phyloP scores from a whole-genome alignment of 1,140 invertebrate species.

The Leucophenga varia region DNA sequence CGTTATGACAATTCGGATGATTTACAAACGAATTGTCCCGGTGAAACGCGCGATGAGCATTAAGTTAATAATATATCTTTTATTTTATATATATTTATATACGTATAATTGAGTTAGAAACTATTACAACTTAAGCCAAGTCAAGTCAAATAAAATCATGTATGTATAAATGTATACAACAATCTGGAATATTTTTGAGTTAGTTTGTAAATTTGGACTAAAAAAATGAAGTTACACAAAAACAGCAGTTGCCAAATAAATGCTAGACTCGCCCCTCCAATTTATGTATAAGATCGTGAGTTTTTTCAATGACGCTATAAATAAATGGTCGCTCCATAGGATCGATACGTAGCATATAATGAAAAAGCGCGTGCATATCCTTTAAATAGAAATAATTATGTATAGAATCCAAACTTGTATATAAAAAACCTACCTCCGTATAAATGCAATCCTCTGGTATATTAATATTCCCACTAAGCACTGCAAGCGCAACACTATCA shows the following conservation, averaged over 20 bases:
- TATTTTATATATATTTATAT: conserved; percentile 36
- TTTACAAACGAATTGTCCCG: conserved; percentile 68
- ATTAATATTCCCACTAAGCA: conserved; percentile 73
- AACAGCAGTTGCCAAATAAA: too few relatives aligned
- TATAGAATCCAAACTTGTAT: background rate
- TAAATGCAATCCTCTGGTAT: conserved; percentile 73
- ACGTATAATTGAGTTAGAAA: conserved; percentile 14
- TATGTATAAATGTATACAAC: conserved; percentile 2
- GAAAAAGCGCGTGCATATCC: conserved; percentile 71
- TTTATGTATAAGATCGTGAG: conserved; percentile 61
- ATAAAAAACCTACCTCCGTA: conserved; percentile 59
- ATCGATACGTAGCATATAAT: conserved; percentile 73
- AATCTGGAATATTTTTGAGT: background rate
- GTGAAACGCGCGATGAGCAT: conserved; percentile 66
- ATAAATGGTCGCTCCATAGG: conserved; percentile 75
- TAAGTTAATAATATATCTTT: conserved; percentile 46
- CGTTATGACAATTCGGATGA: conserved; percentile 66
- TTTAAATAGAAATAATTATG: conserved; percentile 49
- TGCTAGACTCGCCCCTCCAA: conserved; percentile 59
- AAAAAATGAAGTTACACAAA: too few relatives aligned
- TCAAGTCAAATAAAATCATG: too few relatives aligned
- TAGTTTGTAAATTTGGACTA: too few relatives aligned
- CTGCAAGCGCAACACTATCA: conserved; percentile 83
- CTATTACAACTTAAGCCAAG: background rate
- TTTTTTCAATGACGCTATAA: conserved; percentile 66